Base-by-base conservation (phyloP, 2,797 vertebrate species). In the Emys orbicularis region DNA sequence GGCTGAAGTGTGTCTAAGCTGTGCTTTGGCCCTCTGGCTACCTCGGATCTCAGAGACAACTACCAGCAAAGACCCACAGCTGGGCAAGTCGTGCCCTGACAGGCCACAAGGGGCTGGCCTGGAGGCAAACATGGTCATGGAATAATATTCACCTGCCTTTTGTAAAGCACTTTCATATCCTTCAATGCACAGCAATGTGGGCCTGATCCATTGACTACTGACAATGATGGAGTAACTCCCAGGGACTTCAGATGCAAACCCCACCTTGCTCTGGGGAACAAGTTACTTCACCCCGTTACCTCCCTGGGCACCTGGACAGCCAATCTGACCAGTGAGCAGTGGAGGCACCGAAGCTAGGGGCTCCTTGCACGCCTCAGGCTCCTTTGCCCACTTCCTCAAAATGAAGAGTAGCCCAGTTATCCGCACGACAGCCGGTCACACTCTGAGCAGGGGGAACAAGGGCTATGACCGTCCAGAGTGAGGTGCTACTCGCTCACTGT, bases 121-220 rank as follows among this genome's bases (percentile, higher is more conserved):
- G 19, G 65, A 68, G n/a, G 65, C 65, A 37, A 37, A 68, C 9
- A 37, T 5, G 18, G n/a, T 37, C 65, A n/a, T 2, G 8, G 18
- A 31, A 52, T 80, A 87, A 74, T 61, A 15, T 0, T 93, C 88
- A 82, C 84, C 82, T 87, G 95, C 90, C 54, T 95, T 25, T 82
- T 79, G 15, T 37, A 16, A 85, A 59, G 79, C 59, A 57, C 74
- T 41, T 12, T 79, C 1, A 1, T 68, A 93, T 19, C 34, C 53
- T 72, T 11, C 8, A 23, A 61, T 86, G 79, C 83, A 86, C 23
- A 47, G 3, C 7, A 47, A 88, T 0, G 53, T 50, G 92, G 95
- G 86, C 2, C 16, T 37, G 61, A 49, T 79, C 18, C 91, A 34
- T 11, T 68, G 16, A 12, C 31, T 18, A 68, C 61, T 19, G 16